phyloP scores from a whole-genome alignment of 2,888 invertebrate species.

The Dione vanillae region DNA sequence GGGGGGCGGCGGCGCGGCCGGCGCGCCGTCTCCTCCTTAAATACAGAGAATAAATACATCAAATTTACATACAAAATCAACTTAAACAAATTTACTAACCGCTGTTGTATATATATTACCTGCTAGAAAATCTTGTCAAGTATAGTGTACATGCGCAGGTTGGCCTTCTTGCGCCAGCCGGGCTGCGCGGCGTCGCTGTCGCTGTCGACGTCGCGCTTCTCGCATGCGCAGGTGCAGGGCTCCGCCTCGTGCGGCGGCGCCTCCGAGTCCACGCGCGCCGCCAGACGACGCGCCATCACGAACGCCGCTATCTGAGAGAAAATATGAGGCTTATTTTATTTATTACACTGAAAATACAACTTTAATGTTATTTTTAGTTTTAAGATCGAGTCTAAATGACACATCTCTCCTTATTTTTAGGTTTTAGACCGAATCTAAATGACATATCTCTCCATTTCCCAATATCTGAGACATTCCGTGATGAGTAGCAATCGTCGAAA shows the following conservation, averaged over 20 bases:
- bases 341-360: neutral
- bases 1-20: constrained; percentile 36
- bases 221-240: constrained; percentile 45
- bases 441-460: no score
- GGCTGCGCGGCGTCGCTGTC: constrained; percentile 54
- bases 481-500: no score
- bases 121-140: constrained; percentile 83
- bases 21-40: constrained; percentile 43
- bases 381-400: no score
- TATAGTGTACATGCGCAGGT: constrained; percentile 80
- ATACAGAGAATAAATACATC: neutral
- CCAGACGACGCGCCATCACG: constrained; percentile 68
- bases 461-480: no score
- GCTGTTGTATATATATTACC: constrained; percentile 57
- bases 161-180: constrained; percentile 76
- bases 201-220: constrained; percentile 47
- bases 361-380: no score
- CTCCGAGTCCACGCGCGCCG: constrained; percentile 47
- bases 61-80: neutral
- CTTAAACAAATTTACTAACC: no score
- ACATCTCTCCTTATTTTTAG: no score
- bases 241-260: constrained; percentile 41
- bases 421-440: no score
- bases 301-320: constrained; percentile 68
- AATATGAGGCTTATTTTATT: no score